phyloP scores from a whole-genome alignment of 2,888 invertebrate species.

The Cerastoderma edule region DNA sequence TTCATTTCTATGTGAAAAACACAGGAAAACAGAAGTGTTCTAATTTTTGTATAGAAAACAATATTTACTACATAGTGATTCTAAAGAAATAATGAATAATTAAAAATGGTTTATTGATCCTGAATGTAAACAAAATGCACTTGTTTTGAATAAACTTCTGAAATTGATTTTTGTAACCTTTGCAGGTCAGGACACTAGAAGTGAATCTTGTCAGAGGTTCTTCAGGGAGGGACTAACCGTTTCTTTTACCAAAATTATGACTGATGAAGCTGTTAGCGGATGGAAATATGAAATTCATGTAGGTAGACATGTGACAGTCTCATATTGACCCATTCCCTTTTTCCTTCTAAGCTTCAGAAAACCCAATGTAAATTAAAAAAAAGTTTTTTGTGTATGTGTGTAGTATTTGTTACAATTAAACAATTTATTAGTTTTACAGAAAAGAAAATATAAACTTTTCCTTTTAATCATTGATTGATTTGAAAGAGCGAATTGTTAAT shows the following conservation, averaged over 20 bases:
- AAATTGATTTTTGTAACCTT: conserved; percentile 41
- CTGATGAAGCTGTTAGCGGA: conserved; percentile 98
- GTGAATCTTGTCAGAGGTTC: conserved; percentile 96
- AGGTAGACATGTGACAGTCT: no score
- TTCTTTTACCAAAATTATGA: conserved; percentile 97
- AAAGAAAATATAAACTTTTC: no score
- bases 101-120: background rate
- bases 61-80: background rate
- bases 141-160: background rate
- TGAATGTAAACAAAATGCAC: background rate
- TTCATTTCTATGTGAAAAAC: no score
- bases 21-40: no score
- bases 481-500: no score
- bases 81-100: background rate
- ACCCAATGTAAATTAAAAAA: no score
- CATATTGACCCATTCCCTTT: no score
- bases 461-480: no score
- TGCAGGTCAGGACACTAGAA: conserved; percentile 93
- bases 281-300: conserved; percentile 98
- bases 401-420: no score
- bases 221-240: conserved; percentile 96
- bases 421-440: no score
- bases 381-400: no score
- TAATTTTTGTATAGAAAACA: background rate
- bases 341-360: no score